Conservation (phyloP, 1,140 invertebrate species). For the Drosophila kepulauana region DNA sequence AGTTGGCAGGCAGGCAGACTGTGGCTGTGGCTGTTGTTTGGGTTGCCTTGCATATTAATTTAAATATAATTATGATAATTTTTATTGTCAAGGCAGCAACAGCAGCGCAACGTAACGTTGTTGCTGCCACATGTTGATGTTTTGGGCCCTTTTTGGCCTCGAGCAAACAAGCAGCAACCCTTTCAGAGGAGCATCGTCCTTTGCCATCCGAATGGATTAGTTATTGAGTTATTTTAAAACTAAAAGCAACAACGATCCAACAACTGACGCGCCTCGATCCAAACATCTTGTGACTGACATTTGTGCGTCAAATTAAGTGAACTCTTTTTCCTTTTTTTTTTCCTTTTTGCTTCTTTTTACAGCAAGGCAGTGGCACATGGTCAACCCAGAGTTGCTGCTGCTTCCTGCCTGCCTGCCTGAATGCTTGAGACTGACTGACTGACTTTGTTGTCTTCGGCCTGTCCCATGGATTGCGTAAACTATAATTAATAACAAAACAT, state of each 20-base stretch:
- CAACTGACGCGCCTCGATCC: constrained; percentile 55
- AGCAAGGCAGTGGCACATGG: constrained; percentile 66
- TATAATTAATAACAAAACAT: constrained; percentile 84
- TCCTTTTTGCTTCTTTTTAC: constrained; percentile 12
- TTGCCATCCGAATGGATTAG: constrained; percentile 74
- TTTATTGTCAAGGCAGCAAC: constrained; percentile 72
- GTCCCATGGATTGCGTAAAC: constrained; percentile 80
- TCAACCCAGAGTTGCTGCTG: constrained; percentile 51
- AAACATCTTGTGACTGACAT: constrained; percentile 74
- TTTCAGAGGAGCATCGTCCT: constrained; percentile 35
- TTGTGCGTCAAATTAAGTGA: constrained; percentile 83
- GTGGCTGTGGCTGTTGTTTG: constrained; percentile 26
- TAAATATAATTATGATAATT: constrained; percentile 84
- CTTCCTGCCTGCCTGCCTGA: constrained; percentile 56
- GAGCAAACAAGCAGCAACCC: constrained; percentile 62
- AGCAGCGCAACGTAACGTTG: constrained; percentile 12
- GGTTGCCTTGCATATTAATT: constrained; percentile 78
- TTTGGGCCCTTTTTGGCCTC: constrained; percentile 39
- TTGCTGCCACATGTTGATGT: constrained; percentile 26
- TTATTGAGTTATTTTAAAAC: constrained; percentile 83
- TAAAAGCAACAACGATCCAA: constrained; percentile 61
- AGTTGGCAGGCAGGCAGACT: background rate
- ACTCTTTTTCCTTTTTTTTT: constrained; percentile 65
- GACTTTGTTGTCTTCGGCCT: constrained; percentile 74
- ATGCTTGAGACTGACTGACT: constrained; percentile 9